Evolutionary conservation across 1,140 invertebrate species (phyloP).

Genomic region (Galendromus occidentalis): DNA sequence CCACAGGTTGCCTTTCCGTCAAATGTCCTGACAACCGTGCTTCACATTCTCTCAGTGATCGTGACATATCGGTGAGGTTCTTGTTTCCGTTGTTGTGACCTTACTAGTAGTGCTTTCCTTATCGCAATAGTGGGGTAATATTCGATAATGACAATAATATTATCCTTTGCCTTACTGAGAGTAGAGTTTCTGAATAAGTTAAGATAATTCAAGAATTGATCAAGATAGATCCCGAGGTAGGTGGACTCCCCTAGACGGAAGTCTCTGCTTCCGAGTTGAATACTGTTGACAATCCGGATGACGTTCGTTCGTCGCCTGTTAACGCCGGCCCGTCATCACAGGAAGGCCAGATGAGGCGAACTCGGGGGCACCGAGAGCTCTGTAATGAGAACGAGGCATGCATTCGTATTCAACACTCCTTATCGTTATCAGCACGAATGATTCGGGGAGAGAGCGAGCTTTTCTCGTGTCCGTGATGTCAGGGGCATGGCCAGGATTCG

Average conservation of each 20-base stretch:
- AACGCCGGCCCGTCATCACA: not conserved
- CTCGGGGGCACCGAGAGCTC: not conserved
- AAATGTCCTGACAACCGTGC: too few relatives aligned
- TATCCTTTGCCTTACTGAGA: not conserved
- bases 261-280: constrained; percentile 2
- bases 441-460: too few relatives aligned
- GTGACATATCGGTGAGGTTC: too few relatives aligned
- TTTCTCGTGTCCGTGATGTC: too few relatives aligned
- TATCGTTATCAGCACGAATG: too few relatives aligned
- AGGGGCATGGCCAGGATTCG: too few relatives aligned
- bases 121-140: too few relatives aligned
- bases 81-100: too few relatives aligned
- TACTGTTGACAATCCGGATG: not conserved
- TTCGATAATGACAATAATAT: too few relatives aligned
- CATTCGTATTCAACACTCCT: not conserved
- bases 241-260: constrained; percentile 1
- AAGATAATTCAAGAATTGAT: constrained; percentile 12
- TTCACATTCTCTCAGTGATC: too few relatives aligned
- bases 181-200: constrained; percentile 7
- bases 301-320: not conserved
- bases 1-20: too few relatives aligned
- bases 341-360: constrained; percentile 8
- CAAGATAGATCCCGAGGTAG: constrained; percentile 11
- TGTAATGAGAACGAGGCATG: not conserved
- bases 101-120: too few relatives aligned